Evolutionary conservation across 2,888 invertebrate species (phyloP).

Genomic region (Phania funesta): DNA sequence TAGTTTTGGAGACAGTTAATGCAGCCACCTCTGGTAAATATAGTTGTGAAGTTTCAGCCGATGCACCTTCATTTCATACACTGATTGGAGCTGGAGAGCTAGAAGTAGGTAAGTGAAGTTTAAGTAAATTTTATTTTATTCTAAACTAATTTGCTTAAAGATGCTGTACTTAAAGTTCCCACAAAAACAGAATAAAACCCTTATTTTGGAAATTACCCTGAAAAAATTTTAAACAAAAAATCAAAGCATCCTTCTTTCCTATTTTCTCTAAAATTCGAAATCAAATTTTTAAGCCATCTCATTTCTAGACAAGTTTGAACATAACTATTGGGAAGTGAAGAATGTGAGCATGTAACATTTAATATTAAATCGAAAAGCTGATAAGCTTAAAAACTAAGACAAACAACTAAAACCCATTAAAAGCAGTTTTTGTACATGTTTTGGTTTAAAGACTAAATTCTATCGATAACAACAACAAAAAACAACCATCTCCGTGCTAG

Average conservation of each 20-base stretch:
- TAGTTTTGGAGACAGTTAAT: constrained; percentile 74
- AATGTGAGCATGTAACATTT: constrained; percentile 29
- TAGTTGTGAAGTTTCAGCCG: constrained; percentile 78
- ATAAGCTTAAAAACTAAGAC: constrained; percentile 35
- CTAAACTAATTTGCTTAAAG: too few species aligned
- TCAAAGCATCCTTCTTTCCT: too few species aligned
- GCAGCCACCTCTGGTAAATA: constrained; percentile 75
- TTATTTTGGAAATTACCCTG: too few species aligned
- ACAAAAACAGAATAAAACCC: too few species aligned
- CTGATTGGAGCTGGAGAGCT: constrained; percentile 76
- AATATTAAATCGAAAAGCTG: constrained; percentile 30
- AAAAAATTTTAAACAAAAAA: too few species aligned
- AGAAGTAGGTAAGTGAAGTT: constrained; percentile 76
- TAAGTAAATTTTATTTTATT: neutral
- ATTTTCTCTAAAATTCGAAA: neutral
- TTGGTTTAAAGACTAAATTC: constrained; percentile 29
- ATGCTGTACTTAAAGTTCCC: too few species aligned
- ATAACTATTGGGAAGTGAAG: neutral
- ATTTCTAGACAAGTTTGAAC: neutral
- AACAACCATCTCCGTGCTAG: neutral
- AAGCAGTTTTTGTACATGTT: constrained; percentile 48
- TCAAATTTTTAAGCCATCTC: neutral
- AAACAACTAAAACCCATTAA: constrained; percentile 62
- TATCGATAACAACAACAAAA: constrained; percentile 21
- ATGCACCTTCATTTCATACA: constrained; percentile 78